Evolutionary conservation across 1,140 invertebrate species (phyloP).

Genomic region (Brachionus plicatilis): DNA sequence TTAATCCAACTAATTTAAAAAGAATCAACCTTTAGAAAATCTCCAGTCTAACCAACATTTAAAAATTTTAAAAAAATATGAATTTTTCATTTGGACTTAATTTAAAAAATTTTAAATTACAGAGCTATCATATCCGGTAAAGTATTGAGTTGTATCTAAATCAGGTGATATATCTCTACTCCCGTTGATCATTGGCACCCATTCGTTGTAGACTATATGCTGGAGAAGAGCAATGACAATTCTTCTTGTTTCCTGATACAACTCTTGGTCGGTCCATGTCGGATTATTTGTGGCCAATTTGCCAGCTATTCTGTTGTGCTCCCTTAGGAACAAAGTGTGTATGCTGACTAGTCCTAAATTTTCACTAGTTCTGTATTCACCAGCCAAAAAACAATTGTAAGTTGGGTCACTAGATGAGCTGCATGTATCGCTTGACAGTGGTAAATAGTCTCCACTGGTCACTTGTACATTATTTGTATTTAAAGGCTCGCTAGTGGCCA

Average conservation of each 20-base stretch:
- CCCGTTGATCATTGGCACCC: slow-evolving; percentile 81
- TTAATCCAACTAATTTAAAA: no score
- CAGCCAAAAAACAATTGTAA: slow-evolving; percentile 25
- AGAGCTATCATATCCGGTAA: neutral
- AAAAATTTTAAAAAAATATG: no score
- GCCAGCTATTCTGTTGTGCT: slow-evolving; percentile 46
- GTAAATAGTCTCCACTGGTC: neutral
- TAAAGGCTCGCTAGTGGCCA: neutral
- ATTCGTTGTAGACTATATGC: slow-evolving; percentile 89
- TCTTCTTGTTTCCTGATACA: slow-evolving; percentile 69
- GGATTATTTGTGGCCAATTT: slow-evolving; percentile 41
- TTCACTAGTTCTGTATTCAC: slow-evolving; percentile 13
- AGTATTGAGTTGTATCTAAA: neutral
- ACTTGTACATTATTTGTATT: neutral
- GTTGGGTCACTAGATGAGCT: neutral
- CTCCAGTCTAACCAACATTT: no score
- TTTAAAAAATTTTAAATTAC: neutral
- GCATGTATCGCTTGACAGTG: neutral
- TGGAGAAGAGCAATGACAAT: slow-evolving; percentile 84
- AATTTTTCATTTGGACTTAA: no score
- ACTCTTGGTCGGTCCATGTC: slow-evolving; percentile 42
- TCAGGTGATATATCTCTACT: neutral
- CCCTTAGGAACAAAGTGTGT: slow-evolving; percentile 67
- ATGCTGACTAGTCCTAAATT: slow-evolving; percentile 48
- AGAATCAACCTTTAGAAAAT: no score